Conservation (phyloP, 2,113 vertebrate genomes). For the Pachycephala philippinensis region DNA sequence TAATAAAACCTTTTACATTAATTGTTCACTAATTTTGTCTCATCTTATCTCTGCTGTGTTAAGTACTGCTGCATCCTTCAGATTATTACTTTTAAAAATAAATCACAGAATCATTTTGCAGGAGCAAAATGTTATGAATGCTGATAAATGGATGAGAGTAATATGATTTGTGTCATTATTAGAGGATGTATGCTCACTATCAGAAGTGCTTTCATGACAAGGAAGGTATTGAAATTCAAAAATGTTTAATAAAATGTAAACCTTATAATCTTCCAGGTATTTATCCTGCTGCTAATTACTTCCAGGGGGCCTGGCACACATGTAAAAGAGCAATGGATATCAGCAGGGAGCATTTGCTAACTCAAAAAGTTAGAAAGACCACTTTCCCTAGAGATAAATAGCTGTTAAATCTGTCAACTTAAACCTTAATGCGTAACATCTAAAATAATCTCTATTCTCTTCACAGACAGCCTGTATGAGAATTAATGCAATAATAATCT, state of each 20-base stretch:
- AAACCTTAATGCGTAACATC: not conserved
- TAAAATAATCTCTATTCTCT: constrained; percentile 19
- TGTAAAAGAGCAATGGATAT: constrained; percentile 48
- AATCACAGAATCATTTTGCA: constrained; percentile 23
- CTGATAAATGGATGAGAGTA: constrained; percentile 18
- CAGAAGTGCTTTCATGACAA: constrained; percentile 27
- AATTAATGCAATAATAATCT: not conserved
- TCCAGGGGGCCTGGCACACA: constrained; percentile 50
- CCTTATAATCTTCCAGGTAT: constrained; percentile 61
- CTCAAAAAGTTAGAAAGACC: constrained; percentile 43
- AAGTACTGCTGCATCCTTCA: not conserved
- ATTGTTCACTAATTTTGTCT: constrained; percentile 32
- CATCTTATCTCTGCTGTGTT: not conserved
- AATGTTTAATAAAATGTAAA: constrained; percentile 46
- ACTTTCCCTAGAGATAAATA: constrained; percentile 49
- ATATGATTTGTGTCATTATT: constrained; percentile 45
- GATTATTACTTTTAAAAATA: constrained; percentile 47
- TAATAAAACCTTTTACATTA: not conserved
- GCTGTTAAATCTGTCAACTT: constrained; percentile 53
- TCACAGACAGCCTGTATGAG: not conserved
- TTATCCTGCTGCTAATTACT: constrained; percentile 60
- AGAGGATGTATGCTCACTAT: constrained; percentile 1
- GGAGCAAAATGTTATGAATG: not conserved
- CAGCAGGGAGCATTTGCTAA: constrained; percentile 57
- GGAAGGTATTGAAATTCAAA: constrained; percentile 52